phyloP scores from a whole-genome alignment of 2,797 vertebrate genomes.

The Lutjanus argentimaculatus region DNA sequence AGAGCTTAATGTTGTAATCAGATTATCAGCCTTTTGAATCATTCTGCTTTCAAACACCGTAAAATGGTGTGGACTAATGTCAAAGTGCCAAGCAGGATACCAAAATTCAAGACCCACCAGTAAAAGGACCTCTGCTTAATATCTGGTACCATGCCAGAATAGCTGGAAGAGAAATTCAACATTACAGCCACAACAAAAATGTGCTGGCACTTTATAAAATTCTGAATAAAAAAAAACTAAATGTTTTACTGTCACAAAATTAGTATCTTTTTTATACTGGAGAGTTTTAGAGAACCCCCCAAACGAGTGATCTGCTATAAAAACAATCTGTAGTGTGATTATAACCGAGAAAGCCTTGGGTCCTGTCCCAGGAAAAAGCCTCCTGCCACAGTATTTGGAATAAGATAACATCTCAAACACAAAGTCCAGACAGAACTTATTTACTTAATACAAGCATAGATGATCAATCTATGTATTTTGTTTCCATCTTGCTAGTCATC shows the following conservation, averaged over 20 bases:
- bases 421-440: not conserved
- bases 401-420: constrained; percentile 1
- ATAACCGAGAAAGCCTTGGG: constrained; percentile 4
- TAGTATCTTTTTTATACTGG: not conserved
- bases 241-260: not conserved
- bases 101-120: not conserved
- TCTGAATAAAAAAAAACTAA: constrained; percentile 13
- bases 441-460: not conserved
- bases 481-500: not conserved
- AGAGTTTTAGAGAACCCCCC: constrained; percentile 9
- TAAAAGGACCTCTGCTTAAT: constrained; percentile 16
- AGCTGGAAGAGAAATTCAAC: constrained; percentile 8
- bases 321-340: constrained; percentile 20
- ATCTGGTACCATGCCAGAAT: constrained; percentile 8
- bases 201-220: constrained; percentile 11
- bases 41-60: not conserved
- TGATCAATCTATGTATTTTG: not conserved
- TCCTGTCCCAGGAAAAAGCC: not conserved
- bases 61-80: not conserved
- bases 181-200: constrained; percentile 18
- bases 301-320: constrained; percentile 13
- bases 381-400: constrained; percentile 2
- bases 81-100: not conserved
- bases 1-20: constrained; percentile 23
- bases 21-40: constrained; percentile 31